A percentile compares a stretch with the other conserved stretches of the same genome.
phyloP scores from a whole-genome alignment of 2,797 vertebrate species.

The Melanotaenia nigrans region DNA sequence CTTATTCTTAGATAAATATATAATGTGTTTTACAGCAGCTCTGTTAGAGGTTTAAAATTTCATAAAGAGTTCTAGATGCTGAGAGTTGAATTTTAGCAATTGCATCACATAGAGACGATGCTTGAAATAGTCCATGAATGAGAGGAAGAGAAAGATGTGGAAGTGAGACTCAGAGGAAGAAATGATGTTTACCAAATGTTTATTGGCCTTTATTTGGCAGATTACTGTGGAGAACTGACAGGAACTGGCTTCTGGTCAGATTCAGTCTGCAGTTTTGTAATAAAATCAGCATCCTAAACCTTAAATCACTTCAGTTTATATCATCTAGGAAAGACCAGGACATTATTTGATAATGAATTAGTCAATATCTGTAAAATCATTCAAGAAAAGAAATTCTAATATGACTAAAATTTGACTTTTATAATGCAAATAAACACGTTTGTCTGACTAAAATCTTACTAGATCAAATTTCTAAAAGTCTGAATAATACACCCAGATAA shows the following conservation, averaged over 20 bases:
- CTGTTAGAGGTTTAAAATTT: neutral
- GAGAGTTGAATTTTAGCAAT: neutral
- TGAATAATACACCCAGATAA: neutral
- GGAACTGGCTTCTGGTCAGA: no score
- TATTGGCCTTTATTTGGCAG: neutral
- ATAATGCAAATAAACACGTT: no score
- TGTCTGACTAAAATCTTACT: neutral
- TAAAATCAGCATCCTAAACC: neutral
- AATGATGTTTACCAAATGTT: neutral
- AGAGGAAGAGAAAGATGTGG: neutral
- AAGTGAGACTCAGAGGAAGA: neutral
- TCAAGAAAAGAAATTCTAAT: no score
- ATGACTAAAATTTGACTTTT: no score
- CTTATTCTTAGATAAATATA: conserved; percentile 20
- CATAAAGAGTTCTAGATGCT: neutral
- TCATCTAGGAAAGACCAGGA: neutral
- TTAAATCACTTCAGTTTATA: neutral
- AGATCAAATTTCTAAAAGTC: neutral
- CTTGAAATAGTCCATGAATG: neutral
- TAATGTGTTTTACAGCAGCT: conserved; percentile 10
- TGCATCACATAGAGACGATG: neutral
- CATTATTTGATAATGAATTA: no score
- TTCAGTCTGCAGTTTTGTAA: no score
- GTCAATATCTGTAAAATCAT: no score
- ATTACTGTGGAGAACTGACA: no score